Conservation (phyloP, 2,113 vertebrate genomes). For the Atrichornis clamosus region DNA sequence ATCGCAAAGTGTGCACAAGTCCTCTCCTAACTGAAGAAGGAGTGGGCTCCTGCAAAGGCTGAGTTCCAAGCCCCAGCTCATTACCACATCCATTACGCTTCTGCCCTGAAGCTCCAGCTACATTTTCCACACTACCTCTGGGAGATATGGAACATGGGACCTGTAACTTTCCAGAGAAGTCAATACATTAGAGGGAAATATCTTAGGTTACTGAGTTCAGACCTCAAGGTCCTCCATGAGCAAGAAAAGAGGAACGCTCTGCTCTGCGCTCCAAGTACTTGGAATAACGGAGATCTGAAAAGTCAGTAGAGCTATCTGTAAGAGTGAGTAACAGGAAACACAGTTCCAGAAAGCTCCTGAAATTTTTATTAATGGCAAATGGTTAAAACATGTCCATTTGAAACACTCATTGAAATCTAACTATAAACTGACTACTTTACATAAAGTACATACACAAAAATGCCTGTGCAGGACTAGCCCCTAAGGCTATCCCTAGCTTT, state of each 20-base stretch:
- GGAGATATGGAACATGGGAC: background rate
- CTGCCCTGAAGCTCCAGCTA: conserved; percentile 20
- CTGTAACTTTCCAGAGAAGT: conserved; percentile 6
- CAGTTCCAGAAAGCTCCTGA: background rate
- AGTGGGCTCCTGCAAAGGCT: background rate
- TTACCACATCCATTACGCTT: background rate
- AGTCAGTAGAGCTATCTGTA: background rate
- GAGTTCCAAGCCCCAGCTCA: background rate
- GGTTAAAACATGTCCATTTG: background rate
- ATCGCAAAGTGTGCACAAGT: background rate
- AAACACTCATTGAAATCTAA: background rate
- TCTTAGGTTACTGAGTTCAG: conserved; percentile 7
- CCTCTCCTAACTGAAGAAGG: background rate
- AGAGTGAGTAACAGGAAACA: background rate
- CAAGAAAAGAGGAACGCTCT: background rate
- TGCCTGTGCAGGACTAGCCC: background rate
- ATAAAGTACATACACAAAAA: background rate
- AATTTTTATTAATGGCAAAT: background rate
- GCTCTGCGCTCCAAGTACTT: background rate
- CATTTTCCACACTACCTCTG: conserved; percentile 13
- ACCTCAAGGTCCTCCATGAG: background rate
- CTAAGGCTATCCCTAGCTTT: background rate
- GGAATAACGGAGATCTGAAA: background rate
- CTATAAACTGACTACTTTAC: background rate
- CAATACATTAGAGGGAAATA: background rate